Base-by-base conservation (phyloP, 2,888 invertebrate genomes). In the Mythimna pallens region DNA sequence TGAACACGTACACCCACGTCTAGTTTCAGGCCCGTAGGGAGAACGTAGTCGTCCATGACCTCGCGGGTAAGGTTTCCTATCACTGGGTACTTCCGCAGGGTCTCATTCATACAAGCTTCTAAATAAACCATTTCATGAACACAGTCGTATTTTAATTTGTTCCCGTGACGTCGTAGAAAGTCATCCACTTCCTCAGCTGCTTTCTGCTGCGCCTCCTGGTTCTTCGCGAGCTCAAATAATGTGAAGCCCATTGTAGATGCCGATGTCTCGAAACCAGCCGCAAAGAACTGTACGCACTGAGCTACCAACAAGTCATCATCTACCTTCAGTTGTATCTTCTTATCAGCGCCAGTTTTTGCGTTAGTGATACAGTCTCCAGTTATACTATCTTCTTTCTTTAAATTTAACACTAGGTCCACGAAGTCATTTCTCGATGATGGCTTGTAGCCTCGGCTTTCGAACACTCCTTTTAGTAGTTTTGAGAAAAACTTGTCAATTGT, bases 31-130 rank as follows among this genome's bases (percentile, higher is more conserved):
- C 92, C 93, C 2, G 88, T 82, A 0, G 93, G 92, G 6, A 94
- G 80, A 0, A 84, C 87, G 65, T 92, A 94, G 57, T 92, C 88
- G 17, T 92, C 92, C 25, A 89, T 85, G 0, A 93, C 90, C 70
- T 94, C 93, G 0, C 94, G 84, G 0, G 92, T 88, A 0, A 93
- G 52, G 0, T 87, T 64, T 0, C 89, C 89, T 2, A 93, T 54
- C 0, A 90, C 88, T 0, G 94, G 94, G 59, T 94, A 92, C 20
- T 25, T 55, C 0, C 94, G 90, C 0, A 94, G 74, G 0, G 92
- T 75, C 76, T 94, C 94, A 2, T 91, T 78, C 3, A 92, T 54
- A 76, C 93, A 93, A 0, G 92, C 92, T 12, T 91, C 88, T 0
- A 92, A 73, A 59, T 88, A 94, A 0, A 92, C 89, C 64, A 93